Evolutionary conservation across 2,113 vertebrate genomes (phyloP).

Genomic region (Aythya baeri): DNA sequence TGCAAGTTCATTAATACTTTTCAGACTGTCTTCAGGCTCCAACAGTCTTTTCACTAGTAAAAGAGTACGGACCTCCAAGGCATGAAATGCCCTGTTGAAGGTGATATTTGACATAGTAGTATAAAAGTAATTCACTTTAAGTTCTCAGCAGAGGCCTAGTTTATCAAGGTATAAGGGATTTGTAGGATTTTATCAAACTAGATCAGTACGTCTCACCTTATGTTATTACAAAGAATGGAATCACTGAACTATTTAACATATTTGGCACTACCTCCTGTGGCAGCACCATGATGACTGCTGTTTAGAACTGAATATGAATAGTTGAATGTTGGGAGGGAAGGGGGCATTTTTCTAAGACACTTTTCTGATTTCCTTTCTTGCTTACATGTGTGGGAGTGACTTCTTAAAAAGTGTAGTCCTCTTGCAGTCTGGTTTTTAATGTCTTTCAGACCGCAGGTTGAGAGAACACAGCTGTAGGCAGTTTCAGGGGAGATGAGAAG

Average conservation of each 20-base stretch:
- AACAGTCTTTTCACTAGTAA: background rate
- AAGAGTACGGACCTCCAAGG: background rate
- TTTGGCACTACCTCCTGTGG: background rate
- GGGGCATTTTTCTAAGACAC: background rate
- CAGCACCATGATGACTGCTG: background rate
- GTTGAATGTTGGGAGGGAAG: background rate
- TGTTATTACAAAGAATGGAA: background rate
- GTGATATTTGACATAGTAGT: background rate
- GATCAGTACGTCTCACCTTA: background rate
- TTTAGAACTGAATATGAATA: background rate
- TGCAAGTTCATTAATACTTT: background rate
- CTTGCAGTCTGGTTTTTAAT: conserved; percentile 24
- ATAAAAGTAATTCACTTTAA: background rate
- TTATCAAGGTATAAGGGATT: background rate
- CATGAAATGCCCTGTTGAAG: background rate
- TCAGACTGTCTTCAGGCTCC: background rate
- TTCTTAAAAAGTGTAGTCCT: background rate
- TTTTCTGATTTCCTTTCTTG: conserved; percentile 9
- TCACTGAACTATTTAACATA: background rate
- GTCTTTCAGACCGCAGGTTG: background rate
- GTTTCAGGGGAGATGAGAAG: conserved; percentile 29
- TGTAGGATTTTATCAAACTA: background rate
- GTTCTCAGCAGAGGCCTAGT: background rate
- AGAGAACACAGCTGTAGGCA: conserved; percentile 31
- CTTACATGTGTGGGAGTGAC: conserved; percentile 13